Evolutionary conservation across 2,113 vertebrate genomes (phyloP).

Genomic region (Poeciliopsis prolifica): DNA sequence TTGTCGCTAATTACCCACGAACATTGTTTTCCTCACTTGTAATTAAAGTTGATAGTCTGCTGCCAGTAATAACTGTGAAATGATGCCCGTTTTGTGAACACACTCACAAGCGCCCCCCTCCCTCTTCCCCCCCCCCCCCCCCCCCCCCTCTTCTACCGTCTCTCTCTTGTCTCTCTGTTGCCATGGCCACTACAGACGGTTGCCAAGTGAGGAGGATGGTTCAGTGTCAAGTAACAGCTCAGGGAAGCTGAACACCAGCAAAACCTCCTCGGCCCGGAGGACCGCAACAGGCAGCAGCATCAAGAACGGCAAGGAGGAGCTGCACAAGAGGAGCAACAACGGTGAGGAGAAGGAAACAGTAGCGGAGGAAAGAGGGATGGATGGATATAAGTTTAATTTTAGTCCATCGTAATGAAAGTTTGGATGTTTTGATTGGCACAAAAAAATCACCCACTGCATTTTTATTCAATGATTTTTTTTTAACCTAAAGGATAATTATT

Average conservation of each 20-base stretch:
- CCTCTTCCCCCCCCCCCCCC: too few species aligned
- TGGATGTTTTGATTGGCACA: too few species aligned
- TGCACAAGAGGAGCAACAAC: constrained; percentile 63
- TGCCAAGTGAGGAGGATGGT: constrained; percentile 92
- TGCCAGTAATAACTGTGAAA: constrained; percentile 18
- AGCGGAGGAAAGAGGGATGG: not conserved
- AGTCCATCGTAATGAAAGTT: too few species aligned
- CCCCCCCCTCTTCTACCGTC: constrained; percentile 5
- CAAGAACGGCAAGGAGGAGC: constrained; percentile 86
- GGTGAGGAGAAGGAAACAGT: constrained; percentile 48
- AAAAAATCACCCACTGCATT: too few species aligned
- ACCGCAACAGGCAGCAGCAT: constrained; percentile 81
- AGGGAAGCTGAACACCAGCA: constrained; percentile 89
- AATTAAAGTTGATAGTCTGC: constrained; percentile 10
- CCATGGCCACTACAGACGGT: constrained; percentile 93
- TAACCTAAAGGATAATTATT: constrained; percentile 11
- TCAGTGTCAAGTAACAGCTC: constrained; percentile 93
- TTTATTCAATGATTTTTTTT: constrained; percentile 1
- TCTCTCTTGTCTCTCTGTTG: constrained; percentile 82
- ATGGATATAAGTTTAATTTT: too few species aligned
- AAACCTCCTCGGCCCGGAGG: constrained; percentile 87
- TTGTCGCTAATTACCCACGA: not conserved
- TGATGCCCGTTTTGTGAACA: constrained; percentile 37
- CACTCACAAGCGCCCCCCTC: constrained; percentile 30
- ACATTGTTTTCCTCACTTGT: not conserved